These are phyloP conservation scores for Nasonovia ribisnigri DNA, from an alignment of 2,888 invertebrate genomes.

Conservation along the genomic window DNA sequence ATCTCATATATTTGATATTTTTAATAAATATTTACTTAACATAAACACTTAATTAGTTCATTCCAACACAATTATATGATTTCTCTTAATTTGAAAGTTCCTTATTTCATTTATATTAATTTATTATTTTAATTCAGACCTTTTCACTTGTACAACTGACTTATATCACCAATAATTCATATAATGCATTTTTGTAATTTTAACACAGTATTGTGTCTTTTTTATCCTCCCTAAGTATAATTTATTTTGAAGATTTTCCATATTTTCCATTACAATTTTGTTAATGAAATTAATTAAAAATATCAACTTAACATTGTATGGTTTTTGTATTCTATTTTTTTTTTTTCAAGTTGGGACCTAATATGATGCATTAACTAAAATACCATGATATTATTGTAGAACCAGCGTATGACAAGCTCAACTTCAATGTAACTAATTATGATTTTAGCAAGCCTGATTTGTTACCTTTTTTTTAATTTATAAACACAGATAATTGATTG, in stretches of 20 bases:
- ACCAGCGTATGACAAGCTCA: background rate
- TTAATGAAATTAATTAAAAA: background rate
- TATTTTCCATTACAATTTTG: background rate
- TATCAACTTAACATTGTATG: background rate
- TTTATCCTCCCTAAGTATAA: background rate
- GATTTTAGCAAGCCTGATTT: background rate
- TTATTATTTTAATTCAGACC: background rate
- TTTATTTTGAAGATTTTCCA: background rate
- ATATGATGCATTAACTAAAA: background rate
- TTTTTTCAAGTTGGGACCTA: background rate
- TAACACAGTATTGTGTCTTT: background rate
- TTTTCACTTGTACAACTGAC: background rate
- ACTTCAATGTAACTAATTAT: background rate
- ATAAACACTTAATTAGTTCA: constrained; percentile 26
- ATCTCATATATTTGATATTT: background rate
- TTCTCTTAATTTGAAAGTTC: constrained; percentile 30
- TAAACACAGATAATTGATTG: background rate
- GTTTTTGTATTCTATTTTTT: background rate
- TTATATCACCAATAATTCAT: background rate
- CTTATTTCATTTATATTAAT: background rate
- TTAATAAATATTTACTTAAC: background rate
- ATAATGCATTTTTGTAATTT: background rate
- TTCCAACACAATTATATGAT: constrained; percentile 35
- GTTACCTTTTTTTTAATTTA: constrained; percentile 12
- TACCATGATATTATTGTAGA: background rate